phyloP scores from a whole-genome alignment of 2,797 vertebrate species.

The Carduelis carduelis region DNA sequence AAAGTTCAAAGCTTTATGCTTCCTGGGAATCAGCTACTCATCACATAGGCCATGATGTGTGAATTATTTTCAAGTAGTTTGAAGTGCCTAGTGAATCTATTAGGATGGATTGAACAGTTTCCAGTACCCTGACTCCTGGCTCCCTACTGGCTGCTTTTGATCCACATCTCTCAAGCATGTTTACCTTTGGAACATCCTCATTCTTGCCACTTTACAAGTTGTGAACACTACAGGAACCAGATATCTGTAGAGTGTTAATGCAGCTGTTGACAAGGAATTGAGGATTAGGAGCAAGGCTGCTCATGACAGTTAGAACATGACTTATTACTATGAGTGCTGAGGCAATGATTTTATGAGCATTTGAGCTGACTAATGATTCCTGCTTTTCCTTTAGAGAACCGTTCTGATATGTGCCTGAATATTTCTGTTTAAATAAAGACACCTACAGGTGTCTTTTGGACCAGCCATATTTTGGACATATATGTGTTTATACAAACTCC shows the following conservation, averaged over 20 bases:
- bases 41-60: background rate
- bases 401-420: background rate
- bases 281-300: background rate
- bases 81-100: background rate
- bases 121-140: background rate
- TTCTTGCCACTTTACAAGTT: background rate
- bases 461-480: background rate
- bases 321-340: background rate
- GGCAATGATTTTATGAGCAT: background rate
- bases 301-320: background rate
- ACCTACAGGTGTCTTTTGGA: background rate
- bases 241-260: background rate
- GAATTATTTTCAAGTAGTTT: background rate
- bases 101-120: background rate
- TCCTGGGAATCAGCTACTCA: background rate
- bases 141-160: background rate
- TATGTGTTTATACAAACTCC: background rate
- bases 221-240: background rate
- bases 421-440: background rate
- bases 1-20: background rate
- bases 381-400: background rate
- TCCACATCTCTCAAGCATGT: background rate
- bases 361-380: background rate
- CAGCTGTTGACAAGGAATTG: background rate
- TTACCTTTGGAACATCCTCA: background rate